phyloP scores from a whole-genome alignment of 2,113 vertebrate genomes.

The Coregonus clupeaformis region DNA sequence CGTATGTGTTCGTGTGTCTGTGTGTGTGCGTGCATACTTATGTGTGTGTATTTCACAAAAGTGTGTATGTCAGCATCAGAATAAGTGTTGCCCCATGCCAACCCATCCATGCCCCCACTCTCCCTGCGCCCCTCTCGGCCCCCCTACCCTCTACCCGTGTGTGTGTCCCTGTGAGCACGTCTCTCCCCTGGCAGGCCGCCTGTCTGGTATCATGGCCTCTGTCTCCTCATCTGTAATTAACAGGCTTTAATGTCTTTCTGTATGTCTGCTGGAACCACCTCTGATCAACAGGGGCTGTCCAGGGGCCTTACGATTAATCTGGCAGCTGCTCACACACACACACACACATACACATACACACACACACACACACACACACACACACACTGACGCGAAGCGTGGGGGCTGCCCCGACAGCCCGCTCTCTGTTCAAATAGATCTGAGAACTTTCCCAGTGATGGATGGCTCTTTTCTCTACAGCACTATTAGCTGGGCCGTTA shows the following conservation, averaged over 20 bases:
- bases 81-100: no score
- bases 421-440: constrained; percentile 50
- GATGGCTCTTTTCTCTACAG: constrained; percentile 40
- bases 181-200: not conserved
- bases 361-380: not conserved
- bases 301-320: constrained; percentile 44
- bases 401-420: constrained; percentile 27
- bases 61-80: no score
- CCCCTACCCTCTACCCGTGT: not conserved
- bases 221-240: constrained; percentile 52
- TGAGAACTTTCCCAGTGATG: constrained; percentile 41
- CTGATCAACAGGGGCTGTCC: constrained; percentile 36
- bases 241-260: constrained; percentile 26
- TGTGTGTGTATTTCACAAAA: constrained; percentile 2
- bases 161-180: not conserved
- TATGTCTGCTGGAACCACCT: constrained; percentile 32
- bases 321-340: constrained; percentile 27
- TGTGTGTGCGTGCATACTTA: constrained; percentile 1
- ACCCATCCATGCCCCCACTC: no score
- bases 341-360: constrained; percentile 10
- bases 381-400: constrained; percentile 23
- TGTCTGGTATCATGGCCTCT: constrained; percentile 4
- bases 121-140: not conserved
- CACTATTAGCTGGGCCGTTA: constrained; percentile 37
- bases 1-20: not conserved